phyloP scores from a whole-genome alignment of 1,140 invertebrate genomes.

The Magallana gigas region DNA sequence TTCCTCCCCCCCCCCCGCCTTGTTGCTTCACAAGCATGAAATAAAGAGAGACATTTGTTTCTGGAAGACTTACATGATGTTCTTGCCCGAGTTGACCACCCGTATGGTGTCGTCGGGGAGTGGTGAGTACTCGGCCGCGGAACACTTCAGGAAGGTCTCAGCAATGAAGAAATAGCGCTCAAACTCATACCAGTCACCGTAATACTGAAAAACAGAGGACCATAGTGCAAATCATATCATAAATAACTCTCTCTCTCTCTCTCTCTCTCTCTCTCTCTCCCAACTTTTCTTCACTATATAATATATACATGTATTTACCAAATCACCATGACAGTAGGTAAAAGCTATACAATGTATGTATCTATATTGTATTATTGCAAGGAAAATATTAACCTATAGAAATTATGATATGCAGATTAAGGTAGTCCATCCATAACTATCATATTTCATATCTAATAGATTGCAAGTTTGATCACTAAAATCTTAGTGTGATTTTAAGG shows the following conservation, averaged over 20 bases:
- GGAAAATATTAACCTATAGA: too few relatives aligned
- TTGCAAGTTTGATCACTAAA: too few relatives aligned
- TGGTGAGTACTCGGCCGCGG: constrained; percentile 54
- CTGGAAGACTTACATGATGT: constrained; percentile 11
- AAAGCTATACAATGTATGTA: too few relatives aligned
- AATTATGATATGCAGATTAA: too few relatives aligned
- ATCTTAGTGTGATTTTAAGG: too few relatives aligned
- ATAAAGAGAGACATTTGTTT: too few relatives aligned
- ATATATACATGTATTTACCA: background rate
- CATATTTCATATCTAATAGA: too few relatives aligned
- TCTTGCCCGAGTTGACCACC: constrained; percentile 58
- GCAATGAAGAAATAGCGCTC: constrained; percentile 64
- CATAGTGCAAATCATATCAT: background rate
- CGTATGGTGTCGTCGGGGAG: constrained; percentile 48
- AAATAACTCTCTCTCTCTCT: background rate
- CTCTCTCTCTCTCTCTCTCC: background rate
- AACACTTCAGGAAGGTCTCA: constrained; percentile 58
- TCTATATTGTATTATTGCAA: too few relatives aligned
- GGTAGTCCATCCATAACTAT: too few relatives aligned
- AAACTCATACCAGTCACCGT: constrained; percentile 65
- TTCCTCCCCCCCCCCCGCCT: too few relatives aligned
- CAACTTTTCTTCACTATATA: background rate
- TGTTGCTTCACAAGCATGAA: too few relatives aligned
- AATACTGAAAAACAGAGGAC: constrained; percentile 55
- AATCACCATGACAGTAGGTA: too few relatives aligned